phyloP scores from a whole-genome alignment of 2,113 vertebrate genomes.

The Tautogolabrus adspersus region DNA sequence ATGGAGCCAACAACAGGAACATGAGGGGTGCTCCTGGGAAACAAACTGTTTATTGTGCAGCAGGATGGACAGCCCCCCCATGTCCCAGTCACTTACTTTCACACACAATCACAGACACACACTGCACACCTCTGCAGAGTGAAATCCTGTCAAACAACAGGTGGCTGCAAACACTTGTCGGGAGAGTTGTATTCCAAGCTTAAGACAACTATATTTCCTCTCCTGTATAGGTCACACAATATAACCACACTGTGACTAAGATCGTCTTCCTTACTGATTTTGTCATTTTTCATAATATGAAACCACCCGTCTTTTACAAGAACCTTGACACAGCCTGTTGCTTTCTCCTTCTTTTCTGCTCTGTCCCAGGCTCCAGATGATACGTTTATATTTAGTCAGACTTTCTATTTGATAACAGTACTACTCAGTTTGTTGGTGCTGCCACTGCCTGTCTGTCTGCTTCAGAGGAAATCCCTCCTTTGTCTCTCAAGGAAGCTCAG shows the following conservation, averaged over 20 bases:
- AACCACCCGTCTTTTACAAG: neutral
- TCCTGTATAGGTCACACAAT: slow-evolving; percentile 14
- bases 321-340: slow-evolving; percentile 1
- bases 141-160: slow-evolving; percentile 57
- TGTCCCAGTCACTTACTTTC: slow-evolving; percentile 70
- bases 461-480: slow-evolving; percentile 85
- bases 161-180: slow-evolving; percentile 33
- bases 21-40: slow-evolving; percentile 87
- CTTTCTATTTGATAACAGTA: slow-evolving; percentile 70
- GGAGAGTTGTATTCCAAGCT: neutral
- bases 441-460: slow-evolving; percentile 77
- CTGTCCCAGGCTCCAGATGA: slow-evolving; percentile 39
- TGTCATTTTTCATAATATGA: slow-evolving; percentile 1
- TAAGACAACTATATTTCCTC: slow-evolving; percentile 28
- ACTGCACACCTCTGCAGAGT: slow-evolving; percentile 56
- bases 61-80: slow-evolving; percentile 82
- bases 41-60: slow-evolving; percentile 88
- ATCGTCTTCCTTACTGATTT: slow-evolving; percentile 19
- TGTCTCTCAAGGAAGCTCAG: slow-evolving; percentile 83
- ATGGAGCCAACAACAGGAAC: slow-evolving; percentile 87
- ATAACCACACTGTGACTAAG: slow-evolving; percentile 11
- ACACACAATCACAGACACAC: slow-evolving; percentile 55
- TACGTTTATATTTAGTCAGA: slow-evolving; percentile 67
- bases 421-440: slow-evolving; percentile 71
- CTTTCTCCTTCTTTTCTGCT: slow-evolving; percentile 16